Conservation (phyloP, 2,888 invertebrate species). For the Poecilus cupreus region DNA sequence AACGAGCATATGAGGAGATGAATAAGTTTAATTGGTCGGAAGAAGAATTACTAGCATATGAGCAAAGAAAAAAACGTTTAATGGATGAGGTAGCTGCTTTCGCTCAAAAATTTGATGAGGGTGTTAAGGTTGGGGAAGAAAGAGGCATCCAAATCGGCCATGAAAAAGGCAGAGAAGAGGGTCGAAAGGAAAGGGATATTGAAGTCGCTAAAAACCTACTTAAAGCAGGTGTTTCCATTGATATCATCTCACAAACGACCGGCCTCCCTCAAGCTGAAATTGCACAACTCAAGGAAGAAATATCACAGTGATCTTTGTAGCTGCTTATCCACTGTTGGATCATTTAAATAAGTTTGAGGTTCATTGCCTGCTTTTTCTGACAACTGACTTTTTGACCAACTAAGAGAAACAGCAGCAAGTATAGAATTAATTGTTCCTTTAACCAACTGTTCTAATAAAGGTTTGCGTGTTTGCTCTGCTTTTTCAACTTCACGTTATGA, state of each 20-base stretch:
- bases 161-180: conserved; percentile 58
- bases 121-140: conserved; percentile 55
- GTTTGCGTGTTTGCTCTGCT: too few species aligned
- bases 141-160: conserved; percentile 60
- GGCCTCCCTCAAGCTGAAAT: conserved; percentile 60
- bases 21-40: conserved; percentile 64
- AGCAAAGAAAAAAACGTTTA: conserved; percentile 63
- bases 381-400: too few species aligned
- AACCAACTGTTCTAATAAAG: too few species aligned
- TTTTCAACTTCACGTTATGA: too few species aligned
- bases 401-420: too few species aligned
- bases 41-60: conserved; percentile 65
- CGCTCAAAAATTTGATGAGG: conserved; percentile 64
- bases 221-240: conserved; percentile 58
- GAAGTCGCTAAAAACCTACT: conserved; percentile 61
- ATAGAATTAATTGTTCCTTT: too few species aligned
- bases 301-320: too few species aligned
- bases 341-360: too few species aligned
- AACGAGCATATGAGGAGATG: conserved; percentile 62
- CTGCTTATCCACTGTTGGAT: too few species aligned
- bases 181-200: conserved; percentile 60
- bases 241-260: conserved; percentile 60
- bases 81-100: conserved; percentile 62
- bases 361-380: too few species aligned
- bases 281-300: conserved; percentile 58